phyloP scores from a whole-genome alignment of 35 echinoderm and acorn worm species.

The Ptychodera flava region DNA sequence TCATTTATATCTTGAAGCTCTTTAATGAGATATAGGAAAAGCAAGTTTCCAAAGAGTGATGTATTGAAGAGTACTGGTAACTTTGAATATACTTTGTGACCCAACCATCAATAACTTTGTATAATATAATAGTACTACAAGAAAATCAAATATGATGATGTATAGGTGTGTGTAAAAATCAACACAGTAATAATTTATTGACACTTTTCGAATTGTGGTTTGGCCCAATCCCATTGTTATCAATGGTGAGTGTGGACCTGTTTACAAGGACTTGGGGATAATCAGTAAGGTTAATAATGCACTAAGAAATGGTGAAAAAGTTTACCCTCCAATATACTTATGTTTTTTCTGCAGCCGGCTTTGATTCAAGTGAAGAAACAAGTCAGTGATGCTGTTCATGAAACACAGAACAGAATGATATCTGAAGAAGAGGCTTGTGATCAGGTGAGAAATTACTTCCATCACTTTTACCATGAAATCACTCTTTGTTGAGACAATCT shows the following conservation, averaged over 20 bases:
- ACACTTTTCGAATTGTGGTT: no score
- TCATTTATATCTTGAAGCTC: no score
- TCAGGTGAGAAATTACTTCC: conserved; percentile 37
- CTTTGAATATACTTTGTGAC: neutral
- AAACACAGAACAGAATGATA: conserved; percentile 54
- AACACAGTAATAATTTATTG: no score
- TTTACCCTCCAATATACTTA: no score
- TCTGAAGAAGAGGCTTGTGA: conserved; percentile 76
- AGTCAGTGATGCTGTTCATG: conserved; percentile 56
- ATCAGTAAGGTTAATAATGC: no score
- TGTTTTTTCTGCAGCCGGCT: conserved; percentile 88
- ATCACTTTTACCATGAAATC: neutral
- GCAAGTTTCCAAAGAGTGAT: neutral
- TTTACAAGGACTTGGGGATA: no score
- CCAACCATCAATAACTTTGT: neutral
- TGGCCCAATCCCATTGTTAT: no score
- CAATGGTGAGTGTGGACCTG: no score
- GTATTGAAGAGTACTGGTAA: neutral
- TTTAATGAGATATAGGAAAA: neutral
- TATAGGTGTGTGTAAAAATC: no score
- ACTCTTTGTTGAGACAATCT: neutral
- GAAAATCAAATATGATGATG: no score
- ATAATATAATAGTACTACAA: no score
- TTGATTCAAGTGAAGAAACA: conserved; percentile 78
- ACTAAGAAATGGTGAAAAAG: no score